Percentiles rank a stretch among this genome's conserved stretches.
These are phyloP conservation scores for Ormyrus rosae DNA, from an alignment of 2,888 invertebrate genomes.

Conservation along the genomic window DNA sequence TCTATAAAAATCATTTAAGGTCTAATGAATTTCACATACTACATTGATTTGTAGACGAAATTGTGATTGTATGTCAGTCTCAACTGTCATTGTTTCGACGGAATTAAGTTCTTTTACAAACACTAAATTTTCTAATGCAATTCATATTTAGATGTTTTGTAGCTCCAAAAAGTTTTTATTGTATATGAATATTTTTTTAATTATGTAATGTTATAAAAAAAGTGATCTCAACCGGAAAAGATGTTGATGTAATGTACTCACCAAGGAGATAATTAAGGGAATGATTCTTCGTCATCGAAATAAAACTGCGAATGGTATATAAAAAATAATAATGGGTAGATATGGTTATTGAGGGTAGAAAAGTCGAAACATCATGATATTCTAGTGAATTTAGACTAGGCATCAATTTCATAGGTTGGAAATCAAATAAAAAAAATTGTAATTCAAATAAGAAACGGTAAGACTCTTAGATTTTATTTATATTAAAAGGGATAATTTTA, in stretches of 20 bases:
- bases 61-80: constrained; percentile 24
- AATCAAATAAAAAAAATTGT: constrained; percentile 47
- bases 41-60: constrained; percentile 29
- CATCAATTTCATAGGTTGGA: constrained; percentile 42
- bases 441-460: constrained; percentile 46
- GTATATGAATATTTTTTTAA: constrained; percentile 49
- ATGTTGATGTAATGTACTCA: constrained; percentile 38
- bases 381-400: constrained; percentile 48
- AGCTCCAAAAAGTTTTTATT: constrained; percentile 30
- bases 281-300: constrained; percentile 50
- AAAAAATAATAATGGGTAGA: constrained; percentile 37
- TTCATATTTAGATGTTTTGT: constrained; percentile 45
- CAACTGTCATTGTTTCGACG: constrained; percentile 3
- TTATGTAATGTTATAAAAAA: constrained; percentile 39
- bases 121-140: constrained; percentile 22
- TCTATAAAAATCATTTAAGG: constrained; percentile 33
- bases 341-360: constrained; percentile 37
- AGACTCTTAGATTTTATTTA: constrained; percentile 61
- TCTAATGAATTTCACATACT: constrained; percentile 38
- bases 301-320: constrained; percentile 39
- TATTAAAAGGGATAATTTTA: constrained; percentile 62
- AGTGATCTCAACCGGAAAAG: constrained; percentile 50
- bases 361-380: constrained; percentile 37
- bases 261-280: constrained; percentile 25
- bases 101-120: constrained; percentile 24